Conservation (phyloP, 2,797 vertebrate genomes). For the Anolis apletophallus region DNA sequence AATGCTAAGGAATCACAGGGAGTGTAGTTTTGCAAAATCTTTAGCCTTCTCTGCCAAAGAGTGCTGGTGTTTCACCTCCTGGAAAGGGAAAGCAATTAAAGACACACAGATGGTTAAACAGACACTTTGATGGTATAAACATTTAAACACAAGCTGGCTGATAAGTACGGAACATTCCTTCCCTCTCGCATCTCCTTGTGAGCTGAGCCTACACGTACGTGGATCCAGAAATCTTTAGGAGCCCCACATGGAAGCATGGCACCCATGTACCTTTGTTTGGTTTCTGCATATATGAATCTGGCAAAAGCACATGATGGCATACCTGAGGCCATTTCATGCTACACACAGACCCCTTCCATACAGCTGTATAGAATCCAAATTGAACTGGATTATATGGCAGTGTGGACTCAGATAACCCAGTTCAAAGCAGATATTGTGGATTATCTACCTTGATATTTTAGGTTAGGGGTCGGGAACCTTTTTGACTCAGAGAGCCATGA, state of each 20-base stretch:
- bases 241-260: neutral
- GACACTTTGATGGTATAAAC: constrained; percentile 17
- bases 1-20: too few relatives aligned
- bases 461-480: too few relatives aligned
- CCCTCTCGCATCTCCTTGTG: neutral
- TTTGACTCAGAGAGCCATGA: too few relatives aligned
- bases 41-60: too few relatives aligned
- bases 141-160: constrained; percentile 12
- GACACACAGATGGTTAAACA: constrained; percentile 55
- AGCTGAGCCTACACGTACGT: neutral
- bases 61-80: neutral
- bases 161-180: neutral
- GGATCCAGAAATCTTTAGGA: neutral
- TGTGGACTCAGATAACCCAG: too few relatives aligned
- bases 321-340: neutral
- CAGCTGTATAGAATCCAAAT: too few relatives aligned
- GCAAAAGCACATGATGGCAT: too few relatives aligned
- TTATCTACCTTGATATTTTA: too few relatives aligned
- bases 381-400: too few relatives aligned
- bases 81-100: neutral
- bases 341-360: too few relatives aligned
- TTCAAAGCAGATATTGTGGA: too few relatives aligned
- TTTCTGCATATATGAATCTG: neutral
- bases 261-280: neutral
- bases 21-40: too few relatives aligned